phyloP scores from a whole-genome alignment of 2,888 invertebrate genomes.

The Lasioglossum pauxillum region DNA sequence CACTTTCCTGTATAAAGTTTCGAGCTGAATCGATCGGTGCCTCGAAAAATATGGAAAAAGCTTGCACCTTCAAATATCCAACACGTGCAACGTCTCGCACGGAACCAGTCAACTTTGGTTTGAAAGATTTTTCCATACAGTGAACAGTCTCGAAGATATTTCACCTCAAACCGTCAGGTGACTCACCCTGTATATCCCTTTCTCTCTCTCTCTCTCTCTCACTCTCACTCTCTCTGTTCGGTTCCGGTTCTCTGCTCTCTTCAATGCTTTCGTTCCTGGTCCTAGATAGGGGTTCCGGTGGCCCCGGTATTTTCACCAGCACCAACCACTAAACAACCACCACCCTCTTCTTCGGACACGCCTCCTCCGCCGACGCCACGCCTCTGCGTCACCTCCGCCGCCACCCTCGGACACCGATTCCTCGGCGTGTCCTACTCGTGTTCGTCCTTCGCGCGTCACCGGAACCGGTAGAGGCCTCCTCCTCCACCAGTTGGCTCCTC shows the following conservation, averaged over 20 bases:
- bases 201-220: background rate
- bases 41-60: background rate
- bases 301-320: constrained; percentile 3
- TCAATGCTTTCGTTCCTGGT: background rate
- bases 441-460: background rate
- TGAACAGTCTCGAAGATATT: background rate
- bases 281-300: background rate
- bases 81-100: background rate
- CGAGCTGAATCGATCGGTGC: background rate
- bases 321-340: constrained; percentile 7
- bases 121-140: background rate
- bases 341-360: constrained; percentile 10
- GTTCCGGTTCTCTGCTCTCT: background rate
- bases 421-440: constrained; percentile 47
- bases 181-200: constrained; percentile 8
- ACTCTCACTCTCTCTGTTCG: background rate
- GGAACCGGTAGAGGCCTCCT: constrained; percentile 4
- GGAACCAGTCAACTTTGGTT: background rate
- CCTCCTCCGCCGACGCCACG: constrained; percentile 43
- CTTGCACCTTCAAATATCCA: background rate
- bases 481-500: constrained; percentile 2
- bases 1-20: background rate
- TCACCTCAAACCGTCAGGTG: background rate
- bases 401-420: constrained; percentile 47
- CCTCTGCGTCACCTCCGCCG: constrained; percentile 40